A percentile compares a stretch with the other conserved stretches of the same genome.
phyloP scores from a whole-genome alignment of 1,140 invertebrate genomes.

The Brachionus sp. region DNA sequence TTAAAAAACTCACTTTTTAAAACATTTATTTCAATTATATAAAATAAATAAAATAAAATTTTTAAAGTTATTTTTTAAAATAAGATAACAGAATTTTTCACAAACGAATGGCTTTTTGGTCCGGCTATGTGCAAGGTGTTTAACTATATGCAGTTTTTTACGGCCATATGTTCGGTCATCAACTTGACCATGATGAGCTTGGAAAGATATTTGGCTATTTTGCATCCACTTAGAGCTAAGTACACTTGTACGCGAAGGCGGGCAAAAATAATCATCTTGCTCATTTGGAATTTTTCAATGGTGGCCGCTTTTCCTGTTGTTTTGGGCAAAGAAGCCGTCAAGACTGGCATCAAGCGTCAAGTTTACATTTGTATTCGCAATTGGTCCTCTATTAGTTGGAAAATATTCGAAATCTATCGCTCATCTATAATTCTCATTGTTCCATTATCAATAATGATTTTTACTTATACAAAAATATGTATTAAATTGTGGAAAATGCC shows the following conservation, averaged over 20 bases:
- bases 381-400: slow-evolving; percentile 62
- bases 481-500: slow-evolving; percentile 65
- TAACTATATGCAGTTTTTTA: slow-evolving; percentile 73
- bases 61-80: slow-evolving; percentile 50
- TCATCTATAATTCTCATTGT: slow-evolving; percentile 66
- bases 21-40: background rate
- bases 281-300: slow-evolving; percentile 77
- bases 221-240: slow-evolving; percentile 74
- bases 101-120: slow-evolving; percentile 72
- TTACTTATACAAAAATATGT: slow-evolving; percentile 68
- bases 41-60: slow-evolving; percentile 35
- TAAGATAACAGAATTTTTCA: slow-evolving; percentile 71
- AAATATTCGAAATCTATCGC: slow-evolving; percentile 68
- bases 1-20: slow-evolving; percentile 39
- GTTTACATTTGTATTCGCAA: slow-evolving; percentile 67
- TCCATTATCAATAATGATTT: slow-evolving; percentile 67
- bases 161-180: slow-evolving; percentile 71
- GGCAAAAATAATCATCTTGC: slow-evolving; percentile 74
- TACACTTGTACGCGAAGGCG: slow-evolving; percentile 71
- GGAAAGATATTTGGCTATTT: slow-evolving; percentile 88
- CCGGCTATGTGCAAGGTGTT: slow-evolving; percentile 70
- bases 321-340: slow-evolving; percentile 55
- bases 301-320: slow-evolving; percentile 61
- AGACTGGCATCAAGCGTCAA: slow-evolving; percentile 50
- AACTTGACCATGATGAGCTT: slow-evolving; percentile 75